A percentile compares a stretch with the other conserved stretches of the same genome.
Evolutionary conservation across 2,797 vertebrate genomes (phyloP).

Genomic region (Haliaeetus vocifer): DNA sequence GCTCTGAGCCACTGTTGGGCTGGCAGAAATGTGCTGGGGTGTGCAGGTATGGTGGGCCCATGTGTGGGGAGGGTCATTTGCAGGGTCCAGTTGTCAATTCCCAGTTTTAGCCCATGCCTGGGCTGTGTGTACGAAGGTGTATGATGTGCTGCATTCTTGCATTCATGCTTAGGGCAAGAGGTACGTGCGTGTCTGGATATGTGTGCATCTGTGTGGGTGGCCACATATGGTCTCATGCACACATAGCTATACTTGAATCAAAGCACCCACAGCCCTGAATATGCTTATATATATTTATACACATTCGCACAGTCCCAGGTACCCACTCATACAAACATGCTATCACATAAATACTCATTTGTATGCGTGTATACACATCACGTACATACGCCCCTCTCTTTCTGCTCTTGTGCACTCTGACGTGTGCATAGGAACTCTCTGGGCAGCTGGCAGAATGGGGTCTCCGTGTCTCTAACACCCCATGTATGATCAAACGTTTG

Average conservation of each 20-base stretch:
- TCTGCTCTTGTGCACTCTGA: neutral
- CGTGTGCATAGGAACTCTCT: accelerated
- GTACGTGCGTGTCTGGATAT: too few species aligned
- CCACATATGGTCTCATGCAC: neutral
- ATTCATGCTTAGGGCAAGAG: neutral
- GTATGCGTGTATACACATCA: neutral
- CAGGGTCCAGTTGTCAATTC: neutral
- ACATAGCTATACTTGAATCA: neutral
- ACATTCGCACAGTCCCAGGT: neutral
- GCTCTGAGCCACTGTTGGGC: neutral
- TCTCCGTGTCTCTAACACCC: neutral
- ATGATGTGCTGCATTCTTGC: accelerated
- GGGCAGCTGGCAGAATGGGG: neutral
- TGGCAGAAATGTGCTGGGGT: neutral
- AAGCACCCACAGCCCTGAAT: neutral
- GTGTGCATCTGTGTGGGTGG: neutral
- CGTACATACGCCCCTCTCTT: neutral
- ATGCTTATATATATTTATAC: neutral
- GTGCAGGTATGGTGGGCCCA: too few species aligned
- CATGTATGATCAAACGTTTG: neutral
- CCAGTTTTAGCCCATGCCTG: neutral
- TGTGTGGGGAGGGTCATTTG: neutral
- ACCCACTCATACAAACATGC: neutral
- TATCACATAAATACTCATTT: neutral
- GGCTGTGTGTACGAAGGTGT: neutral